Percentiles rank a stretch among this genome's conserved stretches.
These are phyloP conservation scores for Anthonomus grandis DNA, from an alignment of 1,140 invertebrate genomes.

Conservation along the genomic window DNA sequence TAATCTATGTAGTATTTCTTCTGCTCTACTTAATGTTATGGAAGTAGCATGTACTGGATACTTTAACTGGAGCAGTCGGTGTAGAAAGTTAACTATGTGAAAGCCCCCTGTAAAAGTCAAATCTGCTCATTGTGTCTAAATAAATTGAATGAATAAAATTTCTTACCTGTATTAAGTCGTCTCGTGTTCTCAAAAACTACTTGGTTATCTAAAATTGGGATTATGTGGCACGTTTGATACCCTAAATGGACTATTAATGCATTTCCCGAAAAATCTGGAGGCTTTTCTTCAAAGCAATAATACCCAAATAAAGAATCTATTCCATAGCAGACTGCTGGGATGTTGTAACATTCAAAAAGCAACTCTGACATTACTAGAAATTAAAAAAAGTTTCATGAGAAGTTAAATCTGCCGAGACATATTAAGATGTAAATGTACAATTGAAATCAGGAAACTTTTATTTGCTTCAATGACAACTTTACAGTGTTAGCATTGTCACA, in stretches of 20 bases:
- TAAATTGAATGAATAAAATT: neutral
- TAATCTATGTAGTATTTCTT: slow-evolving; percentile 82
- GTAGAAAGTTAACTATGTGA: slow-evolving; percentile 82
- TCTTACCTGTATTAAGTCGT: slow-evolving; percentile 69
- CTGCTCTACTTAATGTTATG: slow-evolving; percentile 80
- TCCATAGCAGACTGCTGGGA: slow-evolving; percentile 82
- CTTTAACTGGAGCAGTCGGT: slow-evolving; percentile 88
- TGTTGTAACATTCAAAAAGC: slow-evolving; percentile 89
- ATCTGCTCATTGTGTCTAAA: neutral
- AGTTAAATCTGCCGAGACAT: too few relatives aligned
- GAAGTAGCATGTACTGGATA: slow-evolving; percentile 87
- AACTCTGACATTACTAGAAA: slow-evolving; percentile 89
- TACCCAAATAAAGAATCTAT: slow-evolving; percentile 83
- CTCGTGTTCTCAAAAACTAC: slow-evolving; percentile 67
- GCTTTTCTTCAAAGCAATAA: slow-evolving; percentile 46
- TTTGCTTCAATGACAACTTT: too few relatives aligned
- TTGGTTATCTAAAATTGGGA: slow-evolving; percentile 74
- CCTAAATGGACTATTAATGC: slow-evolving; percentile 81
- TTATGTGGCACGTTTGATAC: slow-evolving; percentile 83
- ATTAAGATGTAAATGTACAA: too few relatives aligned
- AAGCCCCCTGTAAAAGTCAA: slow-evolving; percentile 60
- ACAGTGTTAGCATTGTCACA: too few relatives aligned
- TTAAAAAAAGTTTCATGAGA: neutral
- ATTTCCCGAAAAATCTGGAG: slow-evolving; percentile 60
- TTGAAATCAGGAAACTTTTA: too few relatives aligned